These are phyloP conservation scores for Lysandra bellargus DNA, from an alignment of 2,888 invertebrate genomes.

Conservation along the genomic window DNA sequence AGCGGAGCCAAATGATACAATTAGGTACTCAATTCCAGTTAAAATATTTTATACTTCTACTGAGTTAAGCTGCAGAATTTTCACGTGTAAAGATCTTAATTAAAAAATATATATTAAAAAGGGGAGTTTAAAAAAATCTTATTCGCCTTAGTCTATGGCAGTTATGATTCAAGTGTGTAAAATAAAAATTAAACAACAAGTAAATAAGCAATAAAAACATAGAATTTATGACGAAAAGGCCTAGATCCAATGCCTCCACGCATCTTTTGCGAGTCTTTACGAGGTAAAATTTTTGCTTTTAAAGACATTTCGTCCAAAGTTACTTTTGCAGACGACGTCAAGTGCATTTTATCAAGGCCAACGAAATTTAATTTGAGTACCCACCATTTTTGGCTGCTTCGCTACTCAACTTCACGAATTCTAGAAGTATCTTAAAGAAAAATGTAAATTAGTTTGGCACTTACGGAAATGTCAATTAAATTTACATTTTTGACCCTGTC, in stretches of 20 bases:
- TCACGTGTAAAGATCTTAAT: no score
- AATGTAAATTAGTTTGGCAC: neutral
- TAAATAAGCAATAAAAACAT: neutral
- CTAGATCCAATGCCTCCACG: neutral
- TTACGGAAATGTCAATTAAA: neutral
- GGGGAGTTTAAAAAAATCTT: no score
- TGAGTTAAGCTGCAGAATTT: neutral
- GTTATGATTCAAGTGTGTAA: no score
- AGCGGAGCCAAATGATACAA: neutral
- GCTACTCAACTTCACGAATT: neutral
- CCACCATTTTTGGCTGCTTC: slow-evolving; percentile 1
- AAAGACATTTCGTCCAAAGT: neutral
- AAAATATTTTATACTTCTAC: neutral
- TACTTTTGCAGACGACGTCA: neutral
- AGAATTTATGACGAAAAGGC: neutral
- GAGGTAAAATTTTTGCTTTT: no score
- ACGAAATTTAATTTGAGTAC: neutral
- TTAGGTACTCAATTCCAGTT: slow-evolving; percentile 3
- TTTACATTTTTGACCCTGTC: neutral
- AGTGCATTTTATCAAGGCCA: neutral
- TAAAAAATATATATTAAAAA: no score
- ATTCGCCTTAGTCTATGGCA: no score
- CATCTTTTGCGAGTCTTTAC: neutral
- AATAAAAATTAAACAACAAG: neutral
- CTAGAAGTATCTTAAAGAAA: neutral